A percentile compares a stretch with the other conserved stretches of the same genome.
These are phyloP conservation scores for Sycophila sp. DNA, from an alignment of 1,140 invertebrate genomes.

Conservation along the genomic window DNA sequence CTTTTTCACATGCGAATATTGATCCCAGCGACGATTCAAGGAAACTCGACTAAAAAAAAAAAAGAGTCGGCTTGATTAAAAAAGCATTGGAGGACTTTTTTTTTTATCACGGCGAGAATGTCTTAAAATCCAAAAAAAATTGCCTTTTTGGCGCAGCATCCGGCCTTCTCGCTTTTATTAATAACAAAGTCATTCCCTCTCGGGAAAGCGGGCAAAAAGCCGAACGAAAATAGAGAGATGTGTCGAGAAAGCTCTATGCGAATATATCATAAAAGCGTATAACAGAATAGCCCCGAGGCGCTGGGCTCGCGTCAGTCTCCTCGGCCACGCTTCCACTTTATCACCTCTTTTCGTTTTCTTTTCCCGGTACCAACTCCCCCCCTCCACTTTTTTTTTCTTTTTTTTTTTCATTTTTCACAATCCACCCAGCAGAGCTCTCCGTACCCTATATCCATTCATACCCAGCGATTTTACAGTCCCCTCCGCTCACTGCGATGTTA, in stretches of 20 bases:
- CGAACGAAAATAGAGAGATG: slow-evolving; percentile 3
- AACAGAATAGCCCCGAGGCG: slow-evolving; percentile 13
- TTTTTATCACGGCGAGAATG: no score
- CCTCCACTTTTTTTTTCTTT: no score
- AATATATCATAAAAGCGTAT: slow-evolving; percentile 30
- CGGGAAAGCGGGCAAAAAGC: not conserved
- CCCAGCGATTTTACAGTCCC: not conserved
- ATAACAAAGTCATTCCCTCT: not conserved
- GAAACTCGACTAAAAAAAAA: no score
- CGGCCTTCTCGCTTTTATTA: slow-evolving; percentile 10
- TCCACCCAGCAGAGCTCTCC: not conserved
- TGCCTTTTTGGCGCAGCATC: no score
- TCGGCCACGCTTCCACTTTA: slow-evolving; percentile 10
- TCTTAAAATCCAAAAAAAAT: no score
- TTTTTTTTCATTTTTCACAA: slow-evolving; percentile 22
- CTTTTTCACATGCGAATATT: no score
- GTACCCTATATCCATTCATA: not conserved
- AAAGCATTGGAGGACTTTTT: not conserved
- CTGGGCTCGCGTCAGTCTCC: not conserved
- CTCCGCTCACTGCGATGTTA: not conserved
- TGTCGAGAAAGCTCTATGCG: not conserved
- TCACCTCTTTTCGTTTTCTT: slow-evolving; percentile 16
- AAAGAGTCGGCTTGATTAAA: not conserved
- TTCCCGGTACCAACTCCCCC: not conserved
- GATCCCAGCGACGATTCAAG: no score